phyloP scores from a whole-genome alignment of 2,797 vertebrate genomes.

The Protonibea diacanthus region DNA sequence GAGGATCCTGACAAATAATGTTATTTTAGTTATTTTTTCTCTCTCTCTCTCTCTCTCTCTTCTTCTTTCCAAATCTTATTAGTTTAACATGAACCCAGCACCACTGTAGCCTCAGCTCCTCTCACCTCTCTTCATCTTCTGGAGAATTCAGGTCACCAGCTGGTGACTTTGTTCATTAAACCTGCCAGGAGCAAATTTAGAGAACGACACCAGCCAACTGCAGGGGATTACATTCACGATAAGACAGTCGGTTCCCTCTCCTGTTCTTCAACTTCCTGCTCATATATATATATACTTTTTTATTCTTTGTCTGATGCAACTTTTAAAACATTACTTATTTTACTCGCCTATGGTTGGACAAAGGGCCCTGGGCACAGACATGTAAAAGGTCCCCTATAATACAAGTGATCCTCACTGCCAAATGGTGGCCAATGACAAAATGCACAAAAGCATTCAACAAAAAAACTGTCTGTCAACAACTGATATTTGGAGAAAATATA shows the following conservation, averaged over 20 bases:
- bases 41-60: too few species aligned
- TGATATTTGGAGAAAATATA: too few species aligned
- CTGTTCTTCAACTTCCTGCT: neutral
- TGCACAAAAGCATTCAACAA: too few species aligned
- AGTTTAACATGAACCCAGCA: neutral
- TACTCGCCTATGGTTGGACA: too few species aligned
- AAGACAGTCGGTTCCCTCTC: neutral
- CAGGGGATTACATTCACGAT: neutral
- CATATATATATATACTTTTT: too few species aligned
- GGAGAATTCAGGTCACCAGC: constrained; percentile 16
- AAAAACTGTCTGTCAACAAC: too few species aligned
- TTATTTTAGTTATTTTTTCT: neutral
- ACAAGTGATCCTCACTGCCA: too few species aligned
- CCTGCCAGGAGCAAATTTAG: constrained; percentile 19
- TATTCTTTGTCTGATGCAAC: neutral
- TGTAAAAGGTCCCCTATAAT: neutral
- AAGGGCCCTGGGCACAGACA: neutral
- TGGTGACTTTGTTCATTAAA: constrained; percentile 5
- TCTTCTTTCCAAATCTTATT: neutral
- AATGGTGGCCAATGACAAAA: too few species aligned
- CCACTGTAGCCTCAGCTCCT: neutral
- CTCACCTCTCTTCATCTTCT: neutral
- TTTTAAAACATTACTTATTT: neutral
- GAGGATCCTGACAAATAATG: neutral
- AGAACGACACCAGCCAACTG: neutral